Evolutionary conservation across 1,140 invertebrate genomes (phyloP), one percentile per base, ranked within the genome.

Genomic region (Drosophila insularis): DNA sequence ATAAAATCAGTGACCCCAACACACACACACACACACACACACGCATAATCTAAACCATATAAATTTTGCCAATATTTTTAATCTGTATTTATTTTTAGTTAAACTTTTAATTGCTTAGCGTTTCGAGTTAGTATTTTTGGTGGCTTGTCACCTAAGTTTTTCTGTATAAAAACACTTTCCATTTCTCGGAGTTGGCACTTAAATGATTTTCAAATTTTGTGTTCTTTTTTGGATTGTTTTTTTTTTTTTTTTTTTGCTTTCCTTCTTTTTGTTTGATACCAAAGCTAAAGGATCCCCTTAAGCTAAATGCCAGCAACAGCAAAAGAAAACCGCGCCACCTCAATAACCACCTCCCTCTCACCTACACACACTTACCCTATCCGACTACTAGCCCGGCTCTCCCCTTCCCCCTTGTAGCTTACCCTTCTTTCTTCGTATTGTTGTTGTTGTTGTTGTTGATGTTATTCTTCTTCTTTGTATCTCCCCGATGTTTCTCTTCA

Each of bases 241-340:
- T n/a, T n/a, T n/a, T n/a, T n/a, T n/a, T 27, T 27, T 27, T 5
- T 27, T 27, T 27, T 5, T 6, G 2, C 11, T 37, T 19, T 61
- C 23, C 19, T n/a, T 21, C 27, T 60, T 11, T 17, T 54, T 37
- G 37, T 64, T 68, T 50, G 21, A 7, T 32, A 13, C 55, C 17
- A 61, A 37, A 62, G 50, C 53, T 54, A 56, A 59, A 61, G 68
- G 68, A 69, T 54, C 17, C 65, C 63, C 39, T 58, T 46, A 62
- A 84, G 63, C 43, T 63, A 79, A 78, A 75, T 77, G 82, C 71
- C 82, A 86, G 61, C 27, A 87, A 87, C 82, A 86, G 84, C 67
- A 58, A 71, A 74, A 78, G 74, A 78, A 76, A 82, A 81, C 80
- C 78, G 70, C 78, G 79, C 63, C 72, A 64, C 74, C 74, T 66